phyloP scores from a whole-genome alignment of 2,888 invertebrate genomes.

The Pachycephus smyrnensis region DNA sequence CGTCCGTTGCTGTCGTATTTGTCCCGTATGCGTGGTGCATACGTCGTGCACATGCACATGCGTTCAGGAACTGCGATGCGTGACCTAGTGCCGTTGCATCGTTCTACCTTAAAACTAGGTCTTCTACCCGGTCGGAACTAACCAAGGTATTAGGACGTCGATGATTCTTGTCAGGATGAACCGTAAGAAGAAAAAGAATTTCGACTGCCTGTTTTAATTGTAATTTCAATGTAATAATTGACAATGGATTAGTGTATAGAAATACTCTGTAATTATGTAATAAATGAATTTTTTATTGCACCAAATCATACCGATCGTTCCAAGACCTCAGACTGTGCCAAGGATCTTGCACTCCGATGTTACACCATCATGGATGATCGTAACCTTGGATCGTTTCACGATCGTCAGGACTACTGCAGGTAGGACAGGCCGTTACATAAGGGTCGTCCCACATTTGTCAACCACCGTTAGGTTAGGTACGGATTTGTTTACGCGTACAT shows the following conservation, averaged over 20 bases:
- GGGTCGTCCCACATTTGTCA: slow-evolving; percentile 20
- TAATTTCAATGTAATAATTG: not conserved
- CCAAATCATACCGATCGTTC: not conserved
- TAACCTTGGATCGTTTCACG: not conserved
- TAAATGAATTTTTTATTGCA: not conserved
- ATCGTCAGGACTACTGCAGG: not conserved
- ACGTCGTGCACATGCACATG: slow-evolving; percentile 37
- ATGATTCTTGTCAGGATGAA: not conserved
- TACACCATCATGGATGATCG: not conserved
- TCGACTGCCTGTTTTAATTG: not conserved
- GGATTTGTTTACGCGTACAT: slow-evolving; percentile 41
- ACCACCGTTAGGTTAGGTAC: slow-evolving; percentile 42
- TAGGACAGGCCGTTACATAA: slow-evolving; percentile 31
- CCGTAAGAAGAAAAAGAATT: not conserved
- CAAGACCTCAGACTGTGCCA: not conserved
- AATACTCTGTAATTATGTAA: not conserved
- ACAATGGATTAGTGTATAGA: not conserved
- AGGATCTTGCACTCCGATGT: not conserved
- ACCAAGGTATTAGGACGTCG: slow-evolving; percentile 15
- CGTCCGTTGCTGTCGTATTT: not conserved
- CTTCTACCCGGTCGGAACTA: slow-evolving; percentile 58
- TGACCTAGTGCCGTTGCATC: slow-evolving; percentile 52
- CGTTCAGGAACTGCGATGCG: slow-evolving; percentile 65
- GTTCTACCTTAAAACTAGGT: slow-evolving; percentile 54
- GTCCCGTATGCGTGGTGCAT: slow-evolving; percentile 43